A percentile compares a stretch with the other conserved stretches of the same genome.
phyloP scores from a whole-genome alignment of 2,888 invertebrate genomes.

The Lasioglossum zephyrum region DNA sequence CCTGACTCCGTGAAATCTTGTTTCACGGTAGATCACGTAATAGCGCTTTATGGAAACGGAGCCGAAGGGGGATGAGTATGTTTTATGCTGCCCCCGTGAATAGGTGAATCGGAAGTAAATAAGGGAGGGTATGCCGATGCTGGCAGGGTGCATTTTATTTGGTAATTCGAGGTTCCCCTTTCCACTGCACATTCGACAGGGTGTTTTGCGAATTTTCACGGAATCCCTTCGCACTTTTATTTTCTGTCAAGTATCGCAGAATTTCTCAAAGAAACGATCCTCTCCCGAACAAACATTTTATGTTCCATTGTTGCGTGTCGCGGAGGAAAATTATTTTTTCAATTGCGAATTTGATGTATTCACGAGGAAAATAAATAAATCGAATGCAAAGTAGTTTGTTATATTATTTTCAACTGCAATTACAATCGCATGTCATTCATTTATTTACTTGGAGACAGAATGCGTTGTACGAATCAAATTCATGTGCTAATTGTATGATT shows the following conservation, averaged over 20 bases:
- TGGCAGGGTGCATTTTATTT: background rate
- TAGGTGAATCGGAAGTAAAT: constrained; percentile 31
- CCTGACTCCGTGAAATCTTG: constrained; percentile 43
- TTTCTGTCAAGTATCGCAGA: background rate
- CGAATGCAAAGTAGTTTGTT: no score
- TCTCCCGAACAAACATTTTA: background rate
- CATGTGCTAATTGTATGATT: no score
- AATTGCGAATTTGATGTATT: no score
- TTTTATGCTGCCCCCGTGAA: constrained; percentile 1
- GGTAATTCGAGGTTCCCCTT: background rate
- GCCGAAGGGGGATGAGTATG: background rate
- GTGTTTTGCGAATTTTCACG: background rate
- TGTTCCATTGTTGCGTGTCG: background rate
- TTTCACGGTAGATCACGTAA: constrained; percentile 52
- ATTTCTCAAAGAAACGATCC: background rate
- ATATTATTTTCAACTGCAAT: no score
- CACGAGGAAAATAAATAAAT: no score
- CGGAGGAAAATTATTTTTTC: no score
- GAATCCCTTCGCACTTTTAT: background rate
- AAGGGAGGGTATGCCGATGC: constrained; percentile 1
- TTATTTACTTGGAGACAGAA: no score
- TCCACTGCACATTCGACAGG: background rate
- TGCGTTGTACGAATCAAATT: no score
- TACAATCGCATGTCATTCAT: no score
- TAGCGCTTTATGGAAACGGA: constrained; percentile 32